Base-by-base conservation (phyloP, 2,113 vertebrate genomes). In the Oxyura jamaicensis region DNA sequence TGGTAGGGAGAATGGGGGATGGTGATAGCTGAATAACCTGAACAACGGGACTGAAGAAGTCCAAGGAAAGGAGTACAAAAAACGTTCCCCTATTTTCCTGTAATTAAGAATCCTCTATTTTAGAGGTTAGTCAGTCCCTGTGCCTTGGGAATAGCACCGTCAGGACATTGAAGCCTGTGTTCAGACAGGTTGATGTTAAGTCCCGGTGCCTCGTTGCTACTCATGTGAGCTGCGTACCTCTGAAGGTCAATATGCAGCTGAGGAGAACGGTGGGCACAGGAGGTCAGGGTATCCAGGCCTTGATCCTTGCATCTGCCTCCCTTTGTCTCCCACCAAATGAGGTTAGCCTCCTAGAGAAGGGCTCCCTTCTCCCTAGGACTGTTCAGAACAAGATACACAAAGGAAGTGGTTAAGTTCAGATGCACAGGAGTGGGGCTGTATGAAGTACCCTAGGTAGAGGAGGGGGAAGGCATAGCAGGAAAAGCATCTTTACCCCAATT, bases 141-240 rank as follows among this genome's bases (percentile, higher is more conserved):
- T 39, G 16, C 52, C 33, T 44, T 31, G 19, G n/a, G 31, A 39
- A 5, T 17, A 77, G 12, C 33, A 11, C 59, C 25, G 67, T 19
- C 56, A 60, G 66, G 60, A 72, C 4, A 1, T 14, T 8, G 46
- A 72, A 82, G 13, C 25, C 52, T 1, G 0, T 53, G 20, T 36
- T 91, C 16, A 59, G 44, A 13, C 15, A 13, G 10, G 14, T 2
- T 10, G 62, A 42, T 16, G 6, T 8, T 8, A 39, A 79, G 59
- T 74, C 41, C 28, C 16, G 22, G 16, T 22, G 36, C 44, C 7
- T 68, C 53, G 29, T 0, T 66, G 41, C 62, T 31, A 0, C 9
- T 71, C 1, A 4, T 42, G 5, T 20, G 79, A 12, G 1, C 44
- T 1, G 0, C 0, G 3, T 19, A 6, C 20, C 16, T 59, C 39